Base-by-base conservation (phyloP, 2,888 invertebrate species). In the Physocephala rufipes region DNA sequence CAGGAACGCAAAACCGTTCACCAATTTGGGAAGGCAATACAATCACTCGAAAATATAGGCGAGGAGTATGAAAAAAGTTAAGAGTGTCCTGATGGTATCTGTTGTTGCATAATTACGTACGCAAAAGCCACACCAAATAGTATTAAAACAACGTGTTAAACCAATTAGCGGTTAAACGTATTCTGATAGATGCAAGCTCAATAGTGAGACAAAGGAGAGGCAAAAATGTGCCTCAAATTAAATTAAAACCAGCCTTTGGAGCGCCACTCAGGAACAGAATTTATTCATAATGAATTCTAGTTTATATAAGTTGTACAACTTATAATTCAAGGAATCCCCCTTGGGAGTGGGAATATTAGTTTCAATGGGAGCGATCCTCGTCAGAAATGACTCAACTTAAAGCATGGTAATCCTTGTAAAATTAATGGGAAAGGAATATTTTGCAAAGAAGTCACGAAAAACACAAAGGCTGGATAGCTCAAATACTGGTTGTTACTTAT, bases 131-230 rank as follows among this genome's bases (percentile, higher is more conserved):
- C 43, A 51, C 51, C 45, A 67, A 67, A 59, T 67, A 45, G 21
- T 26, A 45, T 67, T 67, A 59, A 67, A 67, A 67, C 28, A 67
- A 61, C 59, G 67, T 49, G 67, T 61, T 67, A 67, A 67, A 59
- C 30, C 9, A 47, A 67, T 67, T 67, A 59, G 15, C 12, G 21
- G 19, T 47, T 49, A 2, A 49, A 47, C 19, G 47, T 59, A 67
- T 58, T 59, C 7, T 4, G 47, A 58, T 45, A 43, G 59, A 28
- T 26, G 65, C 43, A 19, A 21, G n/a, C n/a, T 19, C n/a, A 12
- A 43, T 9, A 45, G 21, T 21, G 36, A 1, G 9, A 15, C 9
- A 12, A 13, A 1, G 13, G 62, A 13, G 45, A 21, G 30, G 9
- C 2, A 19, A 36, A 21, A 19, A 2, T 9, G 21, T 21, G 43